A percentile compares a stretch with the other conserved stretches of the same genome.
These are phyloP conservation scores for Electrophaes corylata DNA, from an alignment of 2,888 invertebrate species.

Conservation along the genomic window DNA sequence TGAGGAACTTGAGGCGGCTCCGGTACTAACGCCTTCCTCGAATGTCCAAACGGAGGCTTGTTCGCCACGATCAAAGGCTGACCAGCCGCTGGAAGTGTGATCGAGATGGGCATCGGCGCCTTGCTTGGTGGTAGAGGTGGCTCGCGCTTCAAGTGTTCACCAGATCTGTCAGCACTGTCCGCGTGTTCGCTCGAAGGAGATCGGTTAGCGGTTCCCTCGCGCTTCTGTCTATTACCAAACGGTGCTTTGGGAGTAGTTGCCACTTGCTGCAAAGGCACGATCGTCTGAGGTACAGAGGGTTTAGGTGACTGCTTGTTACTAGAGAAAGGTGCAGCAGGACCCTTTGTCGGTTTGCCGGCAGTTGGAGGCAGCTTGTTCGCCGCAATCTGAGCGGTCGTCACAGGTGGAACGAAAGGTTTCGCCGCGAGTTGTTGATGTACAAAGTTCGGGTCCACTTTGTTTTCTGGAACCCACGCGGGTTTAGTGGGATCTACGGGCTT, in stretches of 20 bases:
- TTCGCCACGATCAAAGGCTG: conserved; percentile 78
- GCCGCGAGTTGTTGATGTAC: conserved; percentile 45
- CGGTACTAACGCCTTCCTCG: conserved; percentile 63
- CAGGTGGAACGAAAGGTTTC: conserved; percentile 63
- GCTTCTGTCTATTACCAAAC: conserved; percentile 76
- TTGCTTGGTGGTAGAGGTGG: conserved; percentile 75
- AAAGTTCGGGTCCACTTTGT: conserved; percentile 46
- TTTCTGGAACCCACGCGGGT: conserved; percentile 63
- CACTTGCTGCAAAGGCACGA: conserved; percentile 74
- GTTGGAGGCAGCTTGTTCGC: conserved; percentile 62
- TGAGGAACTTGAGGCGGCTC: conserved; percentile 68
- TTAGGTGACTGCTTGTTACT: conserved; percentile 72
- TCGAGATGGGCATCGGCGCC: conserved; percentile 79
- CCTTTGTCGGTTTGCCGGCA: conserved; percentile 64
- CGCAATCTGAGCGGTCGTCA: conserved; percentile 53
- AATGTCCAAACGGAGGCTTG: conserved; percentile 77
- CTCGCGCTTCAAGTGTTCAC: conserved; percentile 67
- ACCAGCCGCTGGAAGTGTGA: conserved; percentile 73
- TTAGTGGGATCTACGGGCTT: conserved; percentile 64
- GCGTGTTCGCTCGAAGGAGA: conserved; percentile 68
- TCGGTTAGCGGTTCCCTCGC: conserved; percentile 67
- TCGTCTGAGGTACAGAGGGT: conserved; percentile 73
- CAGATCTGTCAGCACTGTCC: conserved; percentile 55
- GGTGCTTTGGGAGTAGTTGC: conserved; percentile 75
- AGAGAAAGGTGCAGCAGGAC: conserved; percentile 77